These are phyloP conservation scores for Chaetophractus vellerosus DNA, from an alignment of 2,797 vertebrate genomes.

Conservation along the genomic window DNA sequence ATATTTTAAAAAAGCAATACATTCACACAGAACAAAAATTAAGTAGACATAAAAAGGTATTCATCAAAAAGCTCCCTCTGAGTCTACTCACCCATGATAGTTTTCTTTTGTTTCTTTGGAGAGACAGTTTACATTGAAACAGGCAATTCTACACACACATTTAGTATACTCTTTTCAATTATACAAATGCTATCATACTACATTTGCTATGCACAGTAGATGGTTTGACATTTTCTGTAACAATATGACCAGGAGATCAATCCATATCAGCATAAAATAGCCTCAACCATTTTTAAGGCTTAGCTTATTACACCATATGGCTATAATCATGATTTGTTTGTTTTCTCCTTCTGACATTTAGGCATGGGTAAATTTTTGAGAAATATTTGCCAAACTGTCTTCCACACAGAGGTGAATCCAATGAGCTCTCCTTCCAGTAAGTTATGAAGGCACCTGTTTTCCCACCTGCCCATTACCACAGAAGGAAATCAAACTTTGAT, in stretches of 20 bases:
- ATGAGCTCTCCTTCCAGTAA: background rate
- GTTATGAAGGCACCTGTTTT: background rate
- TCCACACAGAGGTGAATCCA: background rate
- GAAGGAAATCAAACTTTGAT: background rate
- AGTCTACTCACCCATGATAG: background rate
- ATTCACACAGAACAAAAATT: constrained; percentile 26
- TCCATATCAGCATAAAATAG: background rate
- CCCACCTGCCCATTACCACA: background rate
- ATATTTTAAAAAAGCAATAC: background rate
- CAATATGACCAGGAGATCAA: background rate
- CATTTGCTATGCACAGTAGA: background rate
- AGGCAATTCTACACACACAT: background rate
- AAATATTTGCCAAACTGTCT: background rate
- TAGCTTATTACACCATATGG: background rate
- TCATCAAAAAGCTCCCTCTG: background rate
- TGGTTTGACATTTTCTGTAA: background rate
- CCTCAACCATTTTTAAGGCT: constrained; percentile 40
- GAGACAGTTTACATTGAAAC: background rate
- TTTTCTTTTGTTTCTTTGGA: background rate
- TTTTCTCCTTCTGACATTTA: background rate
- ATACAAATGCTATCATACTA: background rate
- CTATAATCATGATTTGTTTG: background rate
- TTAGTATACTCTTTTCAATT: background rate
- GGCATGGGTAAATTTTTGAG: background rate
- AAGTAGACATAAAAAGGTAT: background rate